Conservation (phyloP, 1,140 invertebrate genomes). For the Drosophila quadrilineata region DNA sequence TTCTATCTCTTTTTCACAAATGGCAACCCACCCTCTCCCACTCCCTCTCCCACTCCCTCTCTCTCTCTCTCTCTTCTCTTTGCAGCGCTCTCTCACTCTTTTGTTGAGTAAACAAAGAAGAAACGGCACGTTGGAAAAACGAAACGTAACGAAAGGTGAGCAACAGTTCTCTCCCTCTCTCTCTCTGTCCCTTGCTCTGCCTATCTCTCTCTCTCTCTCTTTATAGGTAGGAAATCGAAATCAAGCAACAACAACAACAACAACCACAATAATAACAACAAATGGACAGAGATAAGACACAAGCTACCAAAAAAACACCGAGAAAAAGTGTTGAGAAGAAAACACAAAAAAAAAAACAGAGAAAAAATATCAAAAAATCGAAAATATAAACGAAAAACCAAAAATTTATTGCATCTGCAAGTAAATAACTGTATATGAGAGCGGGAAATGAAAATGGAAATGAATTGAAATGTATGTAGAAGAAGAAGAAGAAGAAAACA, state of each 20-base stretch:
- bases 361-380: too few species aligned
- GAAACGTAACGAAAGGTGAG: slow-evolving; percentile 52
- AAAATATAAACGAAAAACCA: slow-evolving; percentile 1
- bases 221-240: slow-evolving; percentile 48
- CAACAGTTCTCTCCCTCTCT: slow-evolving; percentile 37
- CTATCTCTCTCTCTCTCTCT: too few species aligned
- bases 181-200: too few species aligned
- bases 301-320: slow-evolving; percentile 33
- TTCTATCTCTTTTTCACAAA: too few species aligned
- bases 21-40: too few species aligned
- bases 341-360: neutral
- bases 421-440: slow-evolving; percentile 12
- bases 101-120: slow-evolving; percentile 68
- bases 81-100: slow-evolving; percentile 29
- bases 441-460: slow-evolving; percentile 1
- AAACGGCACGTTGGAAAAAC: slow-evolving; percentile 45
- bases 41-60: too few species aligned
- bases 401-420: slow-evolving; percentile 3
- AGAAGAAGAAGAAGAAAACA: too few species aligned
- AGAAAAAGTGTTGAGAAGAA: too few species aligned
- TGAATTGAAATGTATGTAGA: neutral
- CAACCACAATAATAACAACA: too few species aligned
- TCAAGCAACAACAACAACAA: too few species aligned
- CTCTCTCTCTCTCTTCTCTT: slow-evolving; percentile 9
- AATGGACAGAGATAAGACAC: slow-evolving; percentile 26